Evolutionary conservation across 1,140 invertebrate genomes (phyloP).

Genomic region (Pinna nobilis): DNA sequence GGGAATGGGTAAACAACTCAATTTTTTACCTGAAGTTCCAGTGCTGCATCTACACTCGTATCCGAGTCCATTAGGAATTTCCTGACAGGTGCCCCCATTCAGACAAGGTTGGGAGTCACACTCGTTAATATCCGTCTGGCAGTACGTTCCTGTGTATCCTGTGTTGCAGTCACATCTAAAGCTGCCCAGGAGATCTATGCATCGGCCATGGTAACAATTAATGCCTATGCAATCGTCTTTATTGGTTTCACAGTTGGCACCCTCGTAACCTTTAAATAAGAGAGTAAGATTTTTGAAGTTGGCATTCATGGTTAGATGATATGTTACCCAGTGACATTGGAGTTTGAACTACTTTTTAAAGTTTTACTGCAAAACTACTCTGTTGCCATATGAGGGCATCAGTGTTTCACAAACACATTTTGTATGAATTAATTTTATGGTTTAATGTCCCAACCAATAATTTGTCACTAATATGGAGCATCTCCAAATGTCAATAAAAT

Average conservation of each 20-base stretch:
- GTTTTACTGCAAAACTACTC: too few relatives aligned
- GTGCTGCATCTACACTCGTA: conserved; percentile 84
- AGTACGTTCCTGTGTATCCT: conserved; percentile 86
- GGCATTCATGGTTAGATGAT: too few relatives aligned
- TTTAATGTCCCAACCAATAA: too few relatives aligned
- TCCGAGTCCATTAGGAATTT: conserved; percentile 66
- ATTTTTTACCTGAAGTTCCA: conserved; percentile 87
- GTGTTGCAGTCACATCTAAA: conserved; percentile 80
- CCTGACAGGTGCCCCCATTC: conserved; percentile 86
- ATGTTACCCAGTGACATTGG: too few relatives aligned
- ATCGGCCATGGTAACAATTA: conserved; percentile 76
- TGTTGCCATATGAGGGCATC: too few relatives aligned
- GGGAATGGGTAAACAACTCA: background rate
- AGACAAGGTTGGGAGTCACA: conserved; percentile 72
- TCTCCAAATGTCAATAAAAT: too few relatives aligned
- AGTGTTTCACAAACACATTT: too few relatives aligned
- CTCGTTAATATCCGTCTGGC: conserved; percentile 68
- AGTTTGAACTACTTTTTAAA: too few relatives aligned
- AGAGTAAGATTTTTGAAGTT: background rate
- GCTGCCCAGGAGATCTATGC: conserved; percentile 81
- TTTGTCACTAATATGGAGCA: too few relatives aligned
- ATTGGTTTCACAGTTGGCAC: conserved; percentile 6
- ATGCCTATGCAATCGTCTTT: conserved; percentile 2
- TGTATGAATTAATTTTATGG: too few relatives aligned
- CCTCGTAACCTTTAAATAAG: background rate